Percentiles rank a stretch among this genome's conserved stretches.
Conservation (phyloP, 2,888 invertebrate species). For the Minunthozetes semirufus region DNA sequence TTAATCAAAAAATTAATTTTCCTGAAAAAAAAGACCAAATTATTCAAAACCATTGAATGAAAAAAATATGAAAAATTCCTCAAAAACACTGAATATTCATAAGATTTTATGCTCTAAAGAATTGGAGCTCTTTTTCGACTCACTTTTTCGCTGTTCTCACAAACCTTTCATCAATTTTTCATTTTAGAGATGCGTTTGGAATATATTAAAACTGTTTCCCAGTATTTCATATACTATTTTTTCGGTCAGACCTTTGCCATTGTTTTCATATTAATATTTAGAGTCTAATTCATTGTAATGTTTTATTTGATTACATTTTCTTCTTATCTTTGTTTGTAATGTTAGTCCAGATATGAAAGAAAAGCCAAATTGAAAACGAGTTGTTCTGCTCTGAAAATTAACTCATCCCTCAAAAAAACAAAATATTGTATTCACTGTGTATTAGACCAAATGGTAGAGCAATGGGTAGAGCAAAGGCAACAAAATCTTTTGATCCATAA, state of each 20-base stretch:
- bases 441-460: too few species aligned
- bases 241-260: background rate
- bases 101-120: background rate
- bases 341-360: background rate
- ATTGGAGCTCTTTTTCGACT: background rate
- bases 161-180: background rate
- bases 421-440: background rate
- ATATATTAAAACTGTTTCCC: background rate
- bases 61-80: too few species aligned
- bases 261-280: background rate
- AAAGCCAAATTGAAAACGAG: background rate
- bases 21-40: too few species aligned
- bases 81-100: too few species aligned
- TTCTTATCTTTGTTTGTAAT: background rate
- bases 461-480: background rate
- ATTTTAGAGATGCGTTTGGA: background rate
- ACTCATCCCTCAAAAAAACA: background rate
- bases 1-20: too few species aligned
- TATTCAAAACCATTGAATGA: too few species aligned
- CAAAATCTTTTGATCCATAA: background rate
- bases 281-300: background rate
- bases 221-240: background rate
- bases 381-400: background rate
- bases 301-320: background rate
- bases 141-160: background rate